phyloP scores from a whole-genome alignment of 2,113 vertebrate genomes.

The Tricholaema leucomelas region DNA sequence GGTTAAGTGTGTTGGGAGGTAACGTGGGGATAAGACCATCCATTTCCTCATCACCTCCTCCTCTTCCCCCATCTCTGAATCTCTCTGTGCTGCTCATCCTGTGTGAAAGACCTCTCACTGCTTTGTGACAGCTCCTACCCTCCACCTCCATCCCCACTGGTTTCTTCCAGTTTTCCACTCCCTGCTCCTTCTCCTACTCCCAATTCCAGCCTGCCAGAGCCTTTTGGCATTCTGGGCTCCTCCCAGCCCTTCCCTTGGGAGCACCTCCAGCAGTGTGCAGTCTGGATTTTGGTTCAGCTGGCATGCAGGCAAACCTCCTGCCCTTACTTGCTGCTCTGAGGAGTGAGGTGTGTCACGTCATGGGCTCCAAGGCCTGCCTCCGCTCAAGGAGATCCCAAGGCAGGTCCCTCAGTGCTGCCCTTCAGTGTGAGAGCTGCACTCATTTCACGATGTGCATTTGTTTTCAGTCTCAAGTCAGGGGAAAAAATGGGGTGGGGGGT shows the following conservation, averaged over 20 bases:
- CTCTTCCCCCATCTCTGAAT: accelerated
- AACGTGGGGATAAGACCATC: accelerated
- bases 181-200: neutral
- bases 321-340: neutral
- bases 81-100: neutral
- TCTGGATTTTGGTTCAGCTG: neutral
- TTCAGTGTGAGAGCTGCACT: neutral
- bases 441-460: accelerated
- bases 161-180: neutral
- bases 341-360: accelerated
- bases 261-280: accelerated
- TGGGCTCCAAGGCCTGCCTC: accelerated
- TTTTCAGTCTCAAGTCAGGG: neutral
- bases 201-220: neutral
- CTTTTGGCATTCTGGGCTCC: neutral
- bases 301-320: neutral
- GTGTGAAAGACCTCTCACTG: accelerated
- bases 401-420: accelerated
- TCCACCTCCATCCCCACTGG: neutral
- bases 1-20: accelerated
- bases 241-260: neutral
- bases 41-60: neutral
- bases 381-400: neutral
- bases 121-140: neutral
- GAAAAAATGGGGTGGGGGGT: neutral